These are phyloP conservation scores for Danio kyathit DNA, from an alignment of 2,797 vertebrate genomes.

Conservation along the genomic window DNA sequence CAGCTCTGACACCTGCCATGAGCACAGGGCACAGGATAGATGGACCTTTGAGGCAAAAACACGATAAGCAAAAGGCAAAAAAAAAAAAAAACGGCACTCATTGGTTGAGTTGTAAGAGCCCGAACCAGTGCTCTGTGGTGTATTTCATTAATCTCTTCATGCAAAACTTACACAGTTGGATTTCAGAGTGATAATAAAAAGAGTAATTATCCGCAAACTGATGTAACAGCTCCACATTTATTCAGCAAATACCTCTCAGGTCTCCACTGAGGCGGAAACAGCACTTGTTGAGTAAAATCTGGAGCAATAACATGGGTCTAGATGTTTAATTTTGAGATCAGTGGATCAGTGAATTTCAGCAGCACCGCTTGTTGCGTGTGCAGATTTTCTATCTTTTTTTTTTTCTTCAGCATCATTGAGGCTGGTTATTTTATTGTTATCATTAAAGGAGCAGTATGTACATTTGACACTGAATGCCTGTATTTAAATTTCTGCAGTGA, in stretches of 20 bases:
- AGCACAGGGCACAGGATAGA: neutral
- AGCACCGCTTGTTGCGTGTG: neutral
- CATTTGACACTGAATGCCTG: no score
- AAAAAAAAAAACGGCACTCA: neutral
- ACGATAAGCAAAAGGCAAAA: slow-evolving; percentile 29
- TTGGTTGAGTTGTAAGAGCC: neutral
- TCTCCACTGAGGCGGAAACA: neutral
- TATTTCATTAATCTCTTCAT: slow-evolving; percentile 15
- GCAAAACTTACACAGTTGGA: slow-evolving; percentile 1
- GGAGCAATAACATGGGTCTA: neutral
- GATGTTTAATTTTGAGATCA: neutral
- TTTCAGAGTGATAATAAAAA: slow-evolving; percentile 12
- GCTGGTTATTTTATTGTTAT: neutral
- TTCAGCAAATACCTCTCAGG: slow-evolving; percentile 7
- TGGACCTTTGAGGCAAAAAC: neutral
- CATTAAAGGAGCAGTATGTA: no score
- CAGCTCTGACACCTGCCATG: slow-evolving; percentile 36
- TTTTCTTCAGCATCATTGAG: neutral
- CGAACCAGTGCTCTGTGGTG: neutral
- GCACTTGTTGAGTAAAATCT: neutral
- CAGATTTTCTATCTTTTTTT: neutral
- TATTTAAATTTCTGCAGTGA: no score
- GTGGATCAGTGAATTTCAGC: no score
- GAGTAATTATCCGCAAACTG: neutral
- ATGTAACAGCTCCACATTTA: neutral